Base-by-base conservation (phyloP, 37 sponge, comb jelly and placozoan species). In the Amphimedon queenslandica region DNA sequence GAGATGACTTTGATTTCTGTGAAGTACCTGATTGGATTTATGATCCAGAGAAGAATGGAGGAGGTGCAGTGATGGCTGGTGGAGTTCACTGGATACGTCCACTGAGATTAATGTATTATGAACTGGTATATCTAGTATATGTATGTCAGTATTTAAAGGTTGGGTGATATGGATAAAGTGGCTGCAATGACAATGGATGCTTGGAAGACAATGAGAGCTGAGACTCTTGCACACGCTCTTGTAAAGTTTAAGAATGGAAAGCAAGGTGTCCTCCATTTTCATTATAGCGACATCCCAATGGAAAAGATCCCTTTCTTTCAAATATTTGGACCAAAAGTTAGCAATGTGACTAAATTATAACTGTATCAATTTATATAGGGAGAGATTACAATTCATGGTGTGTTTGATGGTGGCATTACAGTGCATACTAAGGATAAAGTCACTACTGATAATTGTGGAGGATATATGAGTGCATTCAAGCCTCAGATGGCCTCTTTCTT, bases 381-480 rank as follows among this genome's bases (percentile, higher is more conserved):
- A 56, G 85, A 84, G 51, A 84, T 84, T 18, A 79, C 79, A 1
- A 78, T 84, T 35, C 40, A 71, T 42, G 85, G 85, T 30, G 25
- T 33, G n/a, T 84, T 84, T 64, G 40, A 66, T 63, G 85, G 74
- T 66, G 85, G 85, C 21, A 40, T 84, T 79, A 66, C 69, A 1
- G 34, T 72, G 1, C 31, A 25, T 28, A 78, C 33, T 28, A 28
- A 39, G 5, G 21, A 58, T 37, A 67, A 57, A 8, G 8, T 25
- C 16, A 40, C 42, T 10, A 21, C 63, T 40, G 74, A 43, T 43
- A 63, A 58, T 23, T 66, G 61, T 18, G 74, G 72, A 10, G 85
- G 85, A n/a, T 84, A 74, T 57, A 61, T 24, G 13, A 74, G 32
- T 24, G 70, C 79, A 16, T 84, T 84, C 55, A 23, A 34, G 3